phyloP scores from a whole-genome alignment of 2,888 invertebrate species.

The Polietes domitor region DNA sequence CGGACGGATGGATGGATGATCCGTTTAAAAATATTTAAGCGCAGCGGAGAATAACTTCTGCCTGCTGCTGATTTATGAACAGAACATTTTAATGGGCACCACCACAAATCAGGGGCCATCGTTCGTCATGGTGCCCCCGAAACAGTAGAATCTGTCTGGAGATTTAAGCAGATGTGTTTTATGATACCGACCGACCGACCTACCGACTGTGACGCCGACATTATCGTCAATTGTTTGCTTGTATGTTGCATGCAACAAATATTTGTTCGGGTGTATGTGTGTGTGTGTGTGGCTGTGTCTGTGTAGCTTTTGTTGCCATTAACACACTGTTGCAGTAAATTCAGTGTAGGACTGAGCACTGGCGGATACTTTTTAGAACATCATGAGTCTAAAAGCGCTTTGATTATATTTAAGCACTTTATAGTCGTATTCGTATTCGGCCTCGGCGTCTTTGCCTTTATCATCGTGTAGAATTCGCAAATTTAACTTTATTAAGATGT shows the following conservation, averaged over 20 bases:
- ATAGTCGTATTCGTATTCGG: slow-evolving; percentile 16
- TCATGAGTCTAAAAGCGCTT: slow-evolving; percentile 20
- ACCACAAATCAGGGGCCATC: slow-evolving; percentile 41
- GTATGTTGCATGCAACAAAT: slow-evolving; percentile 17
- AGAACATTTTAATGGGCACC: slow-evolving; percentile 57
- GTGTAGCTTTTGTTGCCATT: slow-evolving; percentile 21
- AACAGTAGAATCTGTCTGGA: slow-evolving; percentile 40
- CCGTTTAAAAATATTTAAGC: slow-evolving; percentile 54
- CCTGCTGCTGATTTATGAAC: slow-evolving; percentile 55
- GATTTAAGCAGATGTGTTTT: slow-evolving; percentile 58
- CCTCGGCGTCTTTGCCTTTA: background rate
- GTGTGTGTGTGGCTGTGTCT: slow-evolving; percentile 14
- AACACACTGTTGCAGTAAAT: slow-evolving; percentile 42
- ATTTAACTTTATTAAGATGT: slow-evolving; percentile 58
- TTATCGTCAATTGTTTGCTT: slow-evolving; percentile 31
- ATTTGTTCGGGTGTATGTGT: background rate
- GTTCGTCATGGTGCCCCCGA: background rate
- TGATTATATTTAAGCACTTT: slow-evolving; percentile 53
- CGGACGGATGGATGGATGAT: background rate
- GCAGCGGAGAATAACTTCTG: slow-evolving; percentile 13
- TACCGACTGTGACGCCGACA: background rate
- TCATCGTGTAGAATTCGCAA: background rate
- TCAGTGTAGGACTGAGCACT: slow-evolving; percentile 22
- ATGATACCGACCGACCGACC: slow-evolving; percentile 45
- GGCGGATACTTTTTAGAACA: slow-evolving; percentile 37